phyloP scores from a whole-genome alignment of 2,113 vertebrate species.

The Centropristis striata region DNA sequence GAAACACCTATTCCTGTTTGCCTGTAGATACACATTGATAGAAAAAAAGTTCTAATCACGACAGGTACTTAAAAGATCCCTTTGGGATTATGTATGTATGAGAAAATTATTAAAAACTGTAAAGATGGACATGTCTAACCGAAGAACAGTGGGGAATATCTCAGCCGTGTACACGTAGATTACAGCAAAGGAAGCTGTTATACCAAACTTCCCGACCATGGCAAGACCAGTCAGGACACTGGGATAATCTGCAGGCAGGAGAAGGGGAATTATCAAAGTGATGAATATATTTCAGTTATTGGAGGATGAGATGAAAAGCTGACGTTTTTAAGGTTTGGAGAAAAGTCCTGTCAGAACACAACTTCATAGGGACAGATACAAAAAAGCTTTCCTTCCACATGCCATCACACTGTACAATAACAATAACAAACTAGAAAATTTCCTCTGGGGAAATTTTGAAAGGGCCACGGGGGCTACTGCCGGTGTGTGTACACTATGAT shows the following conservation, averaged over 20 bases:
- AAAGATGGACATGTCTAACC: conserved; percentile 65
- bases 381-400: no score
- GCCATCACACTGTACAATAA: no score
- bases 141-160: conserved; percentile 89
- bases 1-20: conserved; percentile 89
- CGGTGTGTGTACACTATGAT: no score
- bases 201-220: conserved; percentile 89
- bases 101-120: not conserved
- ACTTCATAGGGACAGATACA: no score
- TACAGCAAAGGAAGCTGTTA: conserved; percentile 88
- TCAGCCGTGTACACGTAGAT: conserved; percentile 89
- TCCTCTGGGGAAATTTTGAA: no score
- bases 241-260: conserved; percentile 74
- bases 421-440: no score
- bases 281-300: not conserved
- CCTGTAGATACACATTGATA: conserved; percentile 63
- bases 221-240: conserved; percentile 80
- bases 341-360: not conserved
- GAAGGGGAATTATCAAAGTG: not conserved
- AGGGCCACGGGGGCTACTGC: no score
- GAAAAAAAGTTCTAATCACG: no score
- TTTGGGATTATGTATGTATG: not conserved
- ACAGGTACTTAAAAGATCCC: not conserved
- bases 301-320: not conserved
- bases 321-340: not conserved